Evolutionary conservation across 2,888 invertebrate genomes (phyloP), one percentile per base, ranked within the genome.

Genomic region (Sphaeridia pumilis): DNA sequence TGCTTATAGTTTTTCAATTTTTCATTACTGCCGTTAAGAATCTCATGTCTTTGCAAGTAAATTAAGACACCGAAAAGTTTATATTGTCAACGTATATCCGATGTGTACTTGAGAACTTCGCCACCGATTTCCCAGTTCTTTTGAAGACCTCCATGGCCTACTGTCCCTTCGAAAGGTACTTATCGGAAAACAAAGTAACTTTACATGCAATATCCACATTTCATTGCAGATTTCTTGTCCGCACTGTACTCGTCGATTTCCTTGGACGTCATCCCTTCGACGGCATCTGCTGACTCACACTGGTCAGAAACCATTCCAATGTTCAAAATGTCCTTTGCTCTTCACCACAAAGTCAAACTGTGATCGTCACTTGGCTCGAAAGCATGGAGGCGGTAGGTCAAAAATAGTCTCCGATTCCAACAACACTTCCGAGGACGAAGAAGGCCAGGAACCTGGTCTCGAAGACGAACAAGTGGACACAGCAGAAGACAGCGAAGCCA

Each of bases 341-440:
- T 95, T 95, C 70, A 95, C 94, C 31, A 95, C 94, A 1, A 95
- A 95, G 70, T 93, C 93, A 7, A 95, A 95, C 72, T 89, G 95
- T 70, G 95, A 95, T 68, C 84, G 95, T 12, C 95, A 95, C 70
- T 73, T 95, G 55, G 72, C 89, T 49, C 76, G 93, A 34, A 93
- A 93, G 67, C 93, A 93, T 68, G 83, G 83, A 12, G 69, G 62
- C 27, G 44, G 46, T 7, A 44, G 35, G 10, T 21, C 43, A 22
- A 45, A 52, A 43, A 49, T 27, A 46, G 57, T 74, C 60, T 78
- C 75, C 49, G 73, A 76, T n/a, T 73, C 74, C 4, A 70, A 71
- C 0, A 72, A 71, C 2, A 71, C 72, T 7, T 57, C 67, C 3
- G 70, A 70, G 43, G 71, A 72, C 31, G 70, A 76, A 22, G 60